Percentiles rank a stretch among this genome's conserved stretches.
Evolutionary conservation across 2,113 vertebrate genomes (phyloP).

Genomic region (Ginglymostoma cirratum): DNA sequence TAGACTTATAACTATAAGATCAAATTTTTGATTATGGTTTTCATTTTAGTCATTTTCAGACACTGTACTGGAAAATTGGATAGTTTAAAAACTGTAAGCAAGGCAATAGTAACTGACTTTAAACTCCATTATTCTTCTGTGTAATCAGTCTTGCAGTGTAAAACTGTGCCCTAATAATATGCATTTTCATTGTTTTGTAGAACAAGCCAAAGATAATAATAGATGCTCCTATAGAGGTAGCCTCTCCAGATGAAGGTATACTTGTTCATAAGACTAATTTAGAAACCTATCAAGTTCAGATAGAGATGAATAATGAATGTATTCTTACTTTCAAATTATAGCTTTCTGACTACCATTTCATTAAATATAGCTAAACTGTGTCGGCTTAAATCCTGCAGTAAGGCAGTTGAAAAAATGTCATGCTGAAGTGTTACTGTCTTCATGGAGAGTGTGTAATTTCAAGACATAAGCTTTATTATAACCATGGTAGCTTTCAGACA

Average conservation of each 20-base stretch:
- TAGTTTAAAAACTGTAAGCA: background rate
- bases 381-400: background rate
- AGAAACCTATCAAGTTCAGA: background rate
- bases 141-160: background rate
- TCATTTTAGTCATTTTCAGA: background rate
- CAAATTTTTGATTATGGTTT: background rate
- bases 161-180: background rate
- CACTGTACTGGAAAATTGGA: background rate
- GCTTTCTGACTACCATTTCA: background rate
- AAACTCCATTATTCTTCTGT: background rate
- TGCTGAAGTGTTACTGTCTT: background rate
- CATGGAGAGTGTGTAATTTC: background rate
- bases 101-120: background rate
- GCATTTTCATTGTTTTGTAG: background rate
- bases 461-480: background rate
- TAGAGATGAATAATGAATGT: background rate
- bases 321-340: background rate
- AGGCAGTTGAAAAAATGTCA: background rate
- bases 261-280: background rate
- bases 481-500: background rate
- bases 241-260: background rate
- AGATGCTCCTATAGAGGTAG: background rate
- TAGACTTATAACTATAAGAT: background rate
- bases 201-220: background rate
- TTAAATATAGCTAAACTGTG: background rate